Conservation (phyloP, 2,888 invertebrate genomes). For the Yponomeuta plumbellus region DNA sequence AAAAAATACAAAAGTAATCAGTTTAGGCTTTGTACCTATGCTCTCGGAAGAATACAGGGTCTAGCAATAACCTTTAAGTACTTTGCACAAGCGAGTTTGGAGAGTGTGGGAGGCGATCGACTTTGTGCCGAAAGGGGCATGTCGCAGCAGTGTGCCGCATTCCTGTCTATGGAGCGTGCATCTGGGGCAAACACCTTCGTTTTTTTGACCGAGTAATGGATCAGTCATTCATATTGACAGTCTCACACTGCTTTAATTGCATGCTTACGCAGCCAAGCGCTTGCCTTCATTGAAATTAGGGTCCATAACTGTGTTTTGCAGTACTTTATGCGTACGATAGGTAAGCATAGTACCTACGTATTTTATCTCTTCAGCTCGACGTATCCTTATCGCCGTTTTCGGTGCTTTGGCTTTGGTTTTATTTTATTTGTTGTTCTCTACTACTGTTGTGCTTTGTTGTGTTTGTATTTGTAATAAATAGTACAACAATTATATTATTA, state of each 20-base stretch:
- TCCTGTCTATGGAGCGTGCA: slow-evolving; percentile 2
- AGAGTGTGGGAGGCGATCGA: background rate
- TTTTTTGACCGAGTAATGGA: background rate
- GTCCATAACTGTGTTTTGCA: background rate
- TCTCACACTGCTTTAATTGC: background rate
- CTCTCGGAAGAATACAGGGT: background rate
- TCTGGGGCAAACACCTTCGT: slow-evolving; percentile 1
- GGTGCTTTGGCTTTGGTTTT: background rate
- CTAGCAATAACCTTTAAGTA: background rate
- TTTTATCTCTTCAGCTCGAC: background rate
- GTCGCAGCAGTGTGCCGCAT: background rate
- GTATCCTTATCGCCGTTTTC: background rate
- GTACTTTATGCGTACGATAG: too few relatives aligned
- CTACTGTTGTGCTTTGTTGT: too few relatives aligned
- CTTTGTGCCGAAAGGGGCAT: background rate
- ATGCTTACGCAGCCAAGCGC: background rate
- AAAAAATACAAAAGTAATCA: slow-evolving; percentile 36
- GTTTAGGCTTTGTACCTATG: background rate
- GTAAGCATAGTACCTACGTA: background rate
- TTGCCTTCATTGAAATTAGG: background rate
- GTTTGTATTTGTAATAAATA: too few relatives aligned
- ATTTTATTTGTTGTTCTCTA: background rate
- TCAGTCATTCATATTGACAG: background rate
- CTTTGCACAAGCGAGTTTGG: background rate
- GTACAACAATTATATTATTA: too few relatives aligned